phyloP scores from a whole-genome alignment of 2,113 vertebrate species.

The Zosterops japonicus region DNA sequence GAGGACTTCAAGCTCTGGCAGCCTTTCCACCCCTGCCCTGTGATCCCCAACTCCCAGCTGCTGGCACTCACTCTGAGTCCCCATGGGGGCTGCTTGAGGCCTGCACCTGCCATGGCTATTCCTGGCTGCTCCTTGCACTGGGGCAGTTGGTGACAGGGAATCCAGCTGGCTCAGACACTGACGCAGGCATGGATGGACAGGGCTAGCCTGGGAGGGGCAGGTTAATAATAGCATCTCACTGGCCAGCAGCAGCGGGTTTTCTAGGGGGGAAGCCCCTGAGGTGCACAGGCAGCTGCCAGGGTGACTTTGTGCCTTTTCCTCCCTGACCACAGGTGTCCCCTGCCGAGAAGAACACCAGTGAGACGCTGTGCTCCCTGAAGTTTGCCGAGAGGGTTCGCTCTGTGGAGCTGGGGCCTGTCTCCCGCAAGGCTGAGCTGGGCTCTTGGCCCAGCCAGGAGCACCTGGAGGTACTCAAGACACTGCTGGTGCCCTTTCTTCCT shows the following conservation, averaged over 20 bases:
- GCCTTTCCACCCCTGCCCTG: not conserved
- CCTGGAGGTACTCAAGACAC: constrained; percentile 78
- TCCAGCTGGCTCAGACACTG: not conserved
- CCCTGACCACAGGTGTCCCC: constrained; percentile 83
- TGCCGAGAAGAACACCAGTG: constrained; percentile 81
- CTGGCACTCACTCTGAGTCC: rapidly evolving
- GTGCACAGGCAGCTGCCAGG: not conserved
- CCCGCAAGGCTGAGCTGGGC: constrained; percentile 78
- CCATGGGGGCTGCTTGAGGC: rapidly evolving
- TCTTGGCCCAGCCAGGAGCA: constrained; percentile 89
- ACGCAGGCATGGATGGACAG: rapidly evolving
- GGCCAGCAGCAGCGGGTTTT: not conserved
- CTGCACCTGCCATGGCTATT: constrained; percentile 1
- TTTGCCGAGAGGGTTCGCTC: constrained; percentile 93
- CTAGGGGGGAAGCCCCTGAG: rapidly evolving
- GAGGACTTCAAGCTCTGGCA: not conserved
- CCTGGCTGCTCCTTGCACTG: rapidly evolving
- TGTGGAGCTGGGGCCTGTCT: constrained; percentile 81
- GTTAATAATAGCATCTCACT: not conserved
- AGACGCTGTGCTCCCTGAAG: constrained; percentile 93
- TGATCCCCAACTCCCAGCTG: not conserved
- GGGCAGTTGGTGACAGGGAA: not conserved
- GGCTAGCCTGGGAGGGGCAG: not conserved
- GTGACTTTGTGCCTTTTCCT: not conserved
- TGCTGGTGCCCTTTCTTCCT: not conserved